Evolutionary conservation across 2,888 invertebrate species (phyloP).

Genomic region (Dryocosmus kuriphilus): DNA sequence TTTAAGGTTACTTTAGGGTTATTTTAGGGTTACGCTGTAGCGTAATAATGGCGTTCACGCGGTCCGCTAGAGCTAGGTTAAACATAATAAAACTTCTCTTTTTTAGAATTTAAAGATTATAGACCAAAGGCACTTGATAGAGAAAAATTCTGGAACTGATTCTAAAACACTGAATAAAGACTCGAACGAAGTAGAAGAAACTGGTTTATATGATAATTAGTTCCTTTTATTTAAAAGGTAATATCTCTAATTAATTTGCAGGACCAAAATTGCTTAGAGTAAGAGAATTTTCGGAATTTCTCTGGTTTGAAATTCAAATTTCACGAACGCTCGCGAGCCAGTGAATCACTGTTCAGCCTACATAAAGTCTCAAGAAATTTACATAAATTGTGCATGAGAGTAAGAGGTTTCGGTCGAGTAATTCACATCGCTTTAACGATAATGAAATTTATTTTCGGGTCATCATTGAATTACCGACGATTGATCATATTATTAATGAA

Average conservation of each 20-base stretch:
- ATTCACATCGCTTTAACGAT: background rate
- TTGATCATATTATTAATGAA: background rate
- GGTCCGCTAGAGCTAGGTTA: no score
- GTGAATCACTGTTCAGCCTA: background rate
- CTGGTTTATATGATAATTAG: conserved; percentile 34
- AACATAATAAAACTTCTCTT: background rate
- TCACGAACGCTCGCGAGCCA: conserved; percentile 20
- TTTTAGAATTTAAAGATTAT: background rate
- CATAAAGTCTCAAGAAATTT: conserved; percentile 25
- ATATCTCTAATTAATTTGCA: conserved; percentile 22
- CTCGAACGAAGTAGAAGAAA: conserved; percentile 29
- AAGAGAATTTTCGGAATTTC: conserved; percentile 13
- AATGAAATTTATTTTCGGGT: background rate
- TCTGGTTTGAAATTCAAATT: conserved; percentile 35
- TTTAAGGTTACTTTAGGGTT: no score
- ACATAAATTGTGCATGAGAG: conserved; percentile 24
- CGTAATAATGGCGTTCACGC: no score
- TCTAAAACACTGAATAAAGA: conserved; percentile 33
- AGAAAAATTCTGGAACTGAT: conserved; percentile 18
- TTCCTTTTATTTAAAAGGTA: conserved; percentile 14
- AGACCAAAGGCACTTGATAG: conserved; percentile 20
- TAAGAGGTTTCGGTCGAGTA: background rate
- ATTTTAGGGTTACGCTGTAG: no score
- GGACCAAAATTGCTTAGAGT: conserved; percentile 30
- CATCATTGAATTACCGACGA: background rate